Evolutionary conservation across 2,888 invertebrate genomes (phyloP).

Genomic region (Priocnemis perturbator): DNA sequence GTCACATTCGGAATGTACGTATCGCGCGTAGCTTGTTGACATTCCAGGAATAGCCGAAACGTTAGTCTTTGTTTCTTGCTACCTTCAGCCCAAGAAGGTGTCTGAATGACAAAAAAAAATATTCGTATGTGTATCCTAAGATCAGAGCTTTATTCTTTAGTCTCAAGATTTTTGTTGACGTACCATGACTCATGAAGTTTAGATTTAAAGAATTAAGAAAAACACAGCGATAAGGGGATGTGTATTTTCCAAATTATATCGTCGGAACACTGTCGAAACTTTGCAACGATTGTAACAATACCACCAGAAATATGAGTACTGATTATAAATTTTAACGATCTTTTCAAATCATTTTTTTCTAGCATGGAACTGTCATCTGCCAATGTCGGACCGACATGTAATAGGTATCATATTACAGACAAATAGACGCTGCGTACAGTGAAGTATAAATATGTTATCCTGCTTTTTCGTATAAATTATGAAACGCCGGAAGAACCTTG

Average conservation of each 20-base stretch:
- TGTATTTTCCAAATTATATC: background rate
- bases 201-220: background rate
- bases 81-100: background rate
- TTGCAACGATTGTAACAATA: conserved; percentile 10
- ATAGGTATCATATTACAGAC: conserved; percentile 43
- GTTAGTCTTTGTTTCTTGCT: background rate
- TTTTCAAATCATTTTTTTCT: conserved; percentile 10
- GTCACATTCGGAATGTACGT: conserved; percentile 3
- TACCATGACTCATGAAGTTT: background rate
- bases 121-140: no score
- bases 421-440: conserved; percentile 48
- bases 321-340: conserved; percentile 13
- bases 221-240: no score
- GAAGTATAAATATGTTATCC: conserved; percentile 58
- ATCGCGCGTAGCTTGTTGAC: conserved; percentile 6
- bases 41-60: conserved; percentile 15
- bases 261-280: background rate
- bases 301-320: conserved; percentile 42
- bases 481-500: conserved; percentile 55
- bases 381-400: conserved; percentile 55
- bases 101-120: no score
- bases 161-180: background rate
- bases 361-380: conserved; percentile 29
- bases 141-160: no score
- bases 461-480: conserved; percentile 67